phyloP scores from a whole-genome alignment of 2,888 invertebrate genomes.

The Junonia oenone region DNA sequence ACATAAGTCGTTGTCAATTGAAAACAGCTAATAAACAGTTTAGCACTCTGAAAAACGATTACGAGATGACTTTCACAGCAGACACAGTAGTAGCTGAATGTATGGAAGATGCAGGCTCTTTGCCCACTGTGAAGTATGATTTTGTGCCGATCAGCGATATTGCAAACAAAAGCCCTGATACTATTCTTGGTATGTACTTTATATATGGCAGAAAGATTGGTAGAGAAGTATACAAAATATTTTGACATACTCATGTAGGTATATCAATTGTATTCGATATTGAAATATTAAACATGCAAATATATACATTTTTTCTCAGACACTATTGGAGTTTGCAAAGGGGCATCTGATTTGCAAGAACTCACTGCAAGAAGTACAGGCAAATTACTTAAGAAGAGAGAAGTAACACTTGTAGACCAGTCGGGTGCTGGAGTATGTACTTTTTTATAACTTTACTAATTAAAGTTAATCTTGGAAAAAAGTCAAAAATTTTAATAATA shows the following conservation, averaged over 20 bases:
- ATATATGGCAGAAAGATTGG: too few species aligned
- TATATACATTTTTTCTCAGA: conserved; percentile 84
- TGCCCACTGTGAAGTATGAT: conserved; percentile 89
- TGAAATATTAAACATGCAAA: neutral
- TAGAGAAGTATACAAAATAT: too few species aligned
- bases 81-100: conserved; percentile 84
- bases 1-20: conserved; percentile 89
- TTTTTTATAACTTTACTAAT: neutral
- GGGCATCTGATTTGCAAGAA: conserved; percentile 83
- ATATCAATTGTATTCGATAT: too few species aligned
- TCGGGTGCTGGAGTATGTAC: conserved; percentile 82
- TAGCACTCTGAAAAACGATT: conserved; percentile 91
- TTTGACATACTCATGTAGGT: too few species aligned
- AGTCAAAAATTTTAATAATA: too few species aligned
- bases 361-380: conserved; percentile 87
- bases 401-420: conserved; percentile 91
- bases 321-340: conserved; percentile 92
- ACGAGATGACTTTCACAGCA: conserved; percentile 93
- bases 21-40: conserved; percentile 97
- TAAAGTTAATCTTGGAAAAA: too few species aligned
- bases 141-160: conserved; percentile 88
- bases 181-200: conserved; percentile 89
- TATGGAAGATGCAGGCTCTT: conserved; percentile 77
- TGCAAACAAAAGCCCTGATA: conserved; percentile 82
- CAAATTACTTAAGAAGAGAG: conserved; percentile 92